Evolutionary conservation across 2,113 vertebrate genomes (phyloP).

Genomic region (Pelecanoides urinatrix): DNA sequence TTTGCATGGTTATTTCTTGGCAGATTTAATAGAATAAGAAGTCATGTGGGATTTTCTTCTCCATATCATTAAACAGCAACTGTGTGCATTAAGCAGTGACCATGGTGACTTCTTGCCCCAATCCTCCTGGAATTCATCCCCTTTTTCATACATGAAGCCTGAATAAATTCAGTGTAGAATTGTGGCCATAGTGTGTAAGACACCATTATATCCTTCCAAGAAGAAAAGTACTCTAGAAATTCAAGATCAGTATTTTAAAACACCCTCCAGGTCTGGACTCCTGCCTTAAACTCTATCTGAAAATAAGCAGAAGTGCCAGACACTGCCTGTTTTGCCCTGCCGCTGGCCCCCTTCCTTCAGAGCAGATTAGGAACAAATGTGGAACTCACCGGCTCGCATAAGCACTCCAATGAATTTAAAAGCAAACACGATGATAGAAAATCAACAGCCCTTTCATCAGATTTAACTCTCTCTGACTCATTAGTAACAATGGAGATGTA

Average conservation of each 20-base stretch:
- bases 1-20: neutral
- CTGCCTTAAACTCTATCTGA: conserved; percentile 37
- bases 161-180: neutral
- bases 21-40: neutral
- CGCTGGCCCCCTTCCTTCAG: conserved; percentile 2
- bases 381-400: neutral
- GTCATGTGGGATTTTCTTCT: neutral
- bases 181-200: neutral
- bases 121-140: neutral
- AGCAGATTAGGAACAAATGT: conserved; percentile 60
- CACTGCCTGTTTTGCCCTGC: conserved; percentile 21
- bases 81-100: neutral
- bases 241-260: conserved; percentile 7
- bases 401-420: conserved; percentile 17
- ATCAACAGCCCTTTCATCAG: neutral
- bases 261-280: conserved; percentile 9
- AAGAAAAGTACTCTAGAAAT: conserved; percentile 12
- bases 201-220: neutral
- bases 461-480: neutral
- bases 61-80: neutral
- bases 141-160: neutral
- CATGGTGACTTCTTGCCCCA: neutral
- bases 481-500: neutral
- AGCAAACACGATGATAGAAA: conserved; percentile 15
- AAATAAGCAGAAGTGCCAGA: conserved; percentile 55